Percentiles rank a stretch among this genome's conserved stretches.
These are phyloP conservation scores for Micrastur ruficollis DNA, from an alignment of 2,797 vertebrate species.

Conservation along the genomic window DNA sequence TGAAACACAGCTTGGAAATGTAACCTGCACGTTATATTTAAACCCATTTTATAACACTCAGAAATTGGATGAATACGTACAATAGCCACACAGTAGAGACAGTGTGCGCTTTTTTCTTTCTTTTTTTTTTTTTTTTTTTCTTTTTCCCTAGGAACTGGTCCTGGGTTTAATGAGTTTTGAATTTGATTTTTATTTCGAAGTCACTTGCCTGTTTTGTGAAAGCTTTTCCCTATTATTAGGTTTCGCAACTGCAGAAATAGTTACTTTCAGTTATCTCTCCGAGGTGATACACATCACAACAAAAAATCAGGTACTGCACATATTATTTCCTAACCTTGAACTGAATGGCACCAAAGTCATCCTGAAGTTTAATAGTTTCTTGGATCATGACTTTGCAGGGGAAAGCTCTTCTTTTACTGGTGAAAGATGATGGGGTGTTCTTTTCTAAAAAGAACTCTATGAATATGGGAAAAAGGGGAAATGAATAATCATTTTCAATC, in stretches of 20 bases:
- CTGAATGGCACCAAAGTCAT: not conserved
- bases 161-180: not conserved
- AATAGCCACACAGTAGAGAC: not conserved
- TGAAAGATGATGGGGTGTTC: not conserved
- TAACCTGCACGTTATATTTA: not conserved
- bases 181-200: constrained; percentile 16
- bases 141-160: not conserved
- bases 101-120: not conserved
- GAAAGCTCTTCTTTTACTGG: not conserved
- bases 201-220: not conserved
- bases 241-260: not conserved
- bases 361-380: not conserved
- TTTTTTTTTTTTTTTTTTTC: not conserved
- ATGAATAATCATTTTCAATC: not conserved
- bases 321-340: not conserved
- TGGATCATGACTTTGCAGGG: not conserved
- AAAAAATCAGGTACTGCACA: not conserved
- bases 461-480: not conserved
- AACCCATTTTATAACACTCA: constrained; percentile 22
- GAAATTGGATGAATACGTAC: not conserved
- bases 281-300: not conserved
- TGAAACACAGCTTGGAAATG: constrained; percentile 7
- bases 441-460: not conserved
- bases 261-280: not conserved
- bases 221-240: not conserved